Percentiles rank a stretch among this genome's conserved stretches.
phyloP scores from a whole-genome alignment of 2,888 invertebrate genomes.

The Neoitamus cyanurus region DNA sequence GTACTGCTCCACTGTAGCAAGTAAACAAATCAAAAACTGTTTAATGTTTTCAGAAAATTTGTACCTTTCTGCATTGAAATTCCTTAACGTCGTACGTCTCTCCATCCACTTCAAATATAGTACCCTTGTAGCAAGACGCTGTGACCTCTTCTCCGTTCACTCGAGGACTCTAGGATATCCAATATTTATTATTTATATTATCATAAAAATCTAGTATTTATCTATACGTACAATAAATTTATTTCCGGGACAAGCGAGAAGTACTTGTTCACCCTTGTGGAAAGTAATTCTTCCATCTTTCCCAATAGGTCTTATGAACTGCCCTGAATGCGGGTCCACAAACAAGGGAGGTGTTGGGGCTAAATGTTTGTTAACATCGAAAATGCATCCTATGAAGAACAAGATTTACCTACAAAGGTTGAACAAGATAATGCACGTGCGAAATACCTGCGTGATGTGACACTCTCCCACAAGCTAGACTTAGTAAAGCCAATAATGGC shows the following conservation, averaged over 20 bases:
- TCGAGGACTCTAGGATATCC: not conserved
- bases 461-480: not conserved
- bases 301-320: constrained; percentile 56
- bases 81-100: constrained; percentile 52
- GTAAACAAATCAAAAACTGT: not conserved
- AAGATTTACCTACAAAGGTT: not conserved
- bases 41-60: not conserved
- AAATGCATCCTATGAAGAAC: not conserved
- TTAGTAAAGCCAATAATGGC: not conserved
- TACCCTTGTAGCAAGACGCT: constrained; percentile 51
- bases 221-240: constrained; percentile 45
- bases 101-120: constrained; percentile 50
- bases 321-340: constrained; percentile 7
- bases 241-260: constrained; percentile 60
- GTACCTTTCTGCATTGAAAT: constrained; percentile 54
- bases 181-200: not conserved
- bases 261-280: constrained; percentile 53
- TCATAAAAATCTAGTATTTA: not conserved
- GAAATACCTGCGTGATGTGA: not conserved
- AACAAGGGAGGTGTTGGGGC: constrained; percentile 31
- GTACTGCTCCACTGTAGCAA: constrained; percentile 50
- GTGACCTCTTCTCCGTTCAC: constrained; percentile 30
- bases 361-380: constrained; percentile 34
- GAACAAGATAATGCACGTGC: not conserved
- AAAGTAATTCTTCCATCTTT: constrained; percentile 54